Evolutionary conservation across 2,888 invertebrate species (phyloP).

Genomic region (Serripes groenlandicus): DNA sequence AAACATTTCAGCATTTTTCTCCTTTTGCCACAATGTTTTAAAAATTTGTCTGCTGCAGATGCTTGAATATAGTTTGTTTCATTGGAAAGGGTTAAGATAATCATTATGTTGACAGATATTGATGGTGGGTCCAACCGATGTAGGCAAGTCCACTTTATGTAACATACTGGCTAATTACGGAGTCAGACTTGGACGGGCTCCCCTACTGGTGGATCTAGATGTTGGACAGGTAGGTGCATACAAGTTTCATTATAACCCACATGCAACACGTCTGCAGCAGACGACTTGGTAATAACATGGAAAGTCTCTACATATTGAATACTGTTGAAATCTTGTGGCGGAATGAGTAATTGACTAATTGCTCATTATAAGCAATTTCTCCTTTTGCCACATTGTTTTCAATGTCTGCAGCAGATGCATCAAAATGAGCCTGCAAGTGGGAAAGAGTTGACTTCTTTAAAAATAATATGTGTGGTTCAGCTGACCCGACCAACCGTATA

Average conservation of each 20-base stretch:
- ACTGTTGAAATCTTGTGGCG: no score
- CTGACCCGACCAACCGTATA: no score
- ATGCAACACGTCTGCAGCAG: no score
- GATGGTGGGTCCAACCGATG: constrained; percentile 97
- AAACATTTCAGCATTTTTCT: background rate
- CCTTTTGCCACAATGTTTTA: background rate
- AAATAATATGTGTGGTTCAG: no score
- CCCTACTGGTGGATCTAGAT: constrained; percentile 97
- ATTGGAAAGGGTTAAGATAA: background rate
- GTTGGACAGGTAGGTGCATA: constrained; percentile 94
- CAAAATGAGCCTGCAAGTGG: no score
- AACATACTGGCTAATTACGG: constrained; percentile 97
- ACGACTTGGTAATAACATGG: no score
- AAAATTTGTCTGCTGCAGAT: background rate
- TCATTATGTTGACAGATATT: constrained; percentile 88
- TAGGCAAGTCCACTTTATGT: constrained; percentile 97
- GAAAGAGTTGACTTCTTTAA: no score
- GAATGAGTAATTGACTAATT: no score
- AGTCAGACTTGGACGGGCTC: constrained; percentile 93
- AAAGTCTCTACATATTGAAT: no score
- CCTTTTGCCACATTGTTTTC: background rate
- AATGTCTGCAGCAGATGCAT: no score
- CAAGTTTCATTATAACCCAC: no score
- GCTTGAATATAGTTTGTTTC: background rate
- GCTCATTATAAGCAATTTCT: background rate